These are phyloP conservation scores for Darevskia nairensis DNA, from an alignment of 2,797 vertebrate species.

Conservation along the genomic window DNA sequence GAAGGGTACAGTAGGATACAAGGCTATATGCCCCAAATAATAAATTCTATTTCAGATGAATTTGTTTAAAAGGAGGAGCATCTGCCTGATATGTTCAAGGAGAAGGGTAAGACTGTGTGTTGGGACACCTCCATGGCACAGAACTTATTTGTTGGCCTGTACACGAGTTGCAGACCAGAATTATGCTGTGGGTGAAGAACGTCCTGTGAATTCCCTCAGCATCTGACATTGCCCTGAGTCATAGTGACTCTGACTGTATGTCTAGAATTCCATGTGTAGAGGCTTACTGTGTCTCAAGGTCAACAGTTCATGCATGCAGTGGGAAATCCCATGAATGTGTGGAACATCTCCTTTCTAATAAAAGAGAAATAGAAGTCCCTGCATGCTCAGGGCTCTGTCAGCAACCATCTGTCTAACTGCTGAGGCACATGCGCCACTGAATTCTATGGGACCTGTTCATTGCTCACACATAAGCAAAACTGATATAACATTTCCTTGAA, in stretches of 20 bases:
- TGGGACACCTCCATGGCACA: background rate
- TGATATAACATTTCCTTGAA: no score
- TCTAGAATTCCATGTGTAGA: background rate
- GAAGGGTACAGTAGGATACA: no score
- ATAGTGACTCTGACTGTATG: background rate
- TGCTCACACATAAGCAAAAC: no score
- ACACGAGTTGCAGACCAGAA: background rate
- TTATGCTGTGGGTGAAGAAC: background rate
- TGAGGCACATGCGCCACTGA: no score
- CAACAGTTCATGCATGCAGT: background rate
- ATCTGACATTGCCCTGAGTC: background rate
- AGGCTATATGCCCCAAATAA: background rate
- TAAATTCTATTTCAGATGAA: background rate
- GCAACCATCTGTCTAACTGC: no score
- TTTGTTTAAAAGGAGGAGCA: background rate
- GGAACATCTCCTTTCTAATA: background rate
- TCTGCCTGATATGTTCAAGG: no score
- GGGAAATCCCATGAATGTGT: background rate
- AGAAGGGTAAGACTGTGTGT: no score
- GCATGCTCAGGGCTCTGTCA: background rate
- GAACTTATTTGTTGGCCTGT: background rate
- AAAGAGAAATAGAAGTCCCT: background rate
- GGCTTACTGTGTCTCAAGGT: background rate
- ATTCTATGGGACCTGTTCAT: no score
- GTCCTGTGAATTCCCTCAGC: background rate